These are phyloP conservation scores for Panagrolaimus sp. DNA, from an alignment of 1,140 invertebrate species.

Conservation along the genomic window DNA sequence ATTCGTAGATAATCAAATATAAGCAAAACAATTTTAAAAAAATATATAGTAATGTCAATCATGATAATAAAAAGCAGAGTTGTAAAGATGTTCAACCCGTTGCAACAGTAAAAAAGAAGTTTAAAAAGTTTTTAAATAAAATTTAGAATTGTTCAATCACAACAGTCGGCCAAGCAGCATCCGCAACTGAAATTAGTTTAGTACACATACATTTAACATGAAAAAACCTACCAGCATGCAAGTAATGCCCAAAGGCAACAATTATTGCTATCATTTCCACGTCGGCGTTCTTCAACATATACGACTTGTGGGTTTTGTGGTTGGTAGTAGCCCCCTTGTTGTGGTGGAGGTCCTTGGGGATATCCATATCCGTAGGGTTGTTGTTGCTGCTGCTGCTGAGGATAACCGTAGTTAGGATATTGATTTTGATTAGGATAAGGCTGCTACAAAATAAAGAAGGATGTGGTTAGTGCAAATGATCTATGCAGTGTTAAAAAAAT, in stretches of 20 bases:
- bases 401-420: slow-evolving; percentile 23
- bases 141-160: slow-evolving; percentile 18
- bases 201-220: too few relatives aligned
- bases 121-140: too few relatives aligned
- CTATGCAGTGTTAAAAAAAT: too few relatives aligned
- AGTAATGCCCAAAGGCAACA: slow-evolving; percentile 34
- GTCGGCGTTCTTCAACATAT: slow-evolving; percentile 25
- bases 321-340: slow-evolving; percentile 23
- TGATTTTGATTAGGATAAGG: neutral
- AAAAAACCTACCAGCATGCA: too few relatives aligned
- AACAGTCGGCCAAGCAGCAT: slow-evolving; percentile 33
- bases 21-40: too few relatives aligned
- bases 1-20: too few relatives aligned
- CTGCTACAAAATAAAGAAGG: neutral
- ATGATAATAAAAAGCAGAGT: too few relatives aligned
- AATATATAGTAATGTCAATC: too few relatives aligned
- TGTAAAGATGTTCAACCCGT: neutral
- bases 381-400: slow-evolving; percentile 1
- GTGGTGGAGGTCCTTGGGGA: slow-evolving; percentile 15
- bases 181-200: too few relatives aligned
- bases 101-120: neutral
- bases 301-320: slow-evolving; percentile 34
- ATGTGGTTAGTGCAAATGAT: too few relatives aligned
- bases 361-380: slow-evolving; percentile 18
- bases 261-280: slow-evolving; percentile 21